Conservation (phyloP, 1,140 invertebrate genomes). For the Platyura marginata region DNA sequence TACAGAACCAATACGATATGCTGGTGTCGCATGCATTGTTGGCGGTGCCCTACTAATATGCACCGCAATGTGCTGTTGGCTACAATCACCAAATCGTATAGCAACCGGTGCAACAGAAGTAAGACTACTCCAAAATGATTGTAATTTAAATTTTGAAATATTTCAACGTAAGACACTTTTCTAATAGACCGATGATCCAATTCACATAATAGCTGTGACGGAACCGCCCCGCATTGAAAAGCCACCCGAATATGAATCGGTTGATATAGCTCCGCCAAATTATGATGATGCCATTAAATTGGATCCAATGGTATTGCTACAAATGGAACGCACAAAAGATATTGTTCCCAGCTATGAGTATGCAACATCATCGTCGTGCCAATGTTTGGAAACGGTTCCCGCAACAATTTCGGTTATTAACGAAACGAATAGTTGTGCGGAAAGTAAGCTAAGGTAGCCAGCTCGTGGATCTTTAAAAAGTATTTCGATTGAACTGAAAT, state of each 20-base stretch:
- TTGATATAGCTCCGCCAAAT: conserved; percentile 44
- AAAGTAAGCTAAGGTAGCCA: too few species aligned
- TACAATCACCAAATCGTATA: conserved; percentile 35
- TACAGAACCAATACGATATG: conserved; percentile 48
- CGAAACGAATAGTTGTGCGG: too few species aligned
- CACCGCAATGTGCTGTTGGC: conserved; percentile 58
- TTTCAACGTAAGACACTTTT: too few species aligned
- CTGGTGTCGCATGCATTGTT: conserved; percentile 48
- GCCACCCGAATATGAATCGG: conserved; percentile 51
- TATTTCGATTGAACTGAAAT: too few species aligned
- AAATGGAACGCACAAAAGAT: too few species aligned
- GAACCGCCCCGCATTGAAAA: conserved; percentile 27
- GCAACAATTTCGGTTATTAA: too few species aligned
- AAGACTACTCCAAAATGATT: too few species aligned
- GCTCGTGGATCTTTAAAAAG: too few species aligned
- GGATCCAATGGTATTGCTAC: conserved; percentile 32
- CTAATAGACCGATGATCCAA: conserved; percentile 36
- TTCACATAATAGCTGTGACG: conserved; percentile 42
- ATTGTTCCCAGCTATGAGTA: too few species aligned
- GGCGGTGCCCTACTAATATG: conserved; percentile 42
- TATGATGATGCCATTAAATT: conserved; percentile 57
- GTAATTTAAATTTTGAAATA: too few species aligned
- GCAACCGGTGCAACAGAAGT: not conserved
- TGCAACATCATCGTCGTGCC: too few species aligned
- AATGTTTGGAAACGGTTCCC: too few species aligned